Conservation (phyloP, 2,888 invertebrate species). For the Sinodicranocentrus sp. region DNA sequence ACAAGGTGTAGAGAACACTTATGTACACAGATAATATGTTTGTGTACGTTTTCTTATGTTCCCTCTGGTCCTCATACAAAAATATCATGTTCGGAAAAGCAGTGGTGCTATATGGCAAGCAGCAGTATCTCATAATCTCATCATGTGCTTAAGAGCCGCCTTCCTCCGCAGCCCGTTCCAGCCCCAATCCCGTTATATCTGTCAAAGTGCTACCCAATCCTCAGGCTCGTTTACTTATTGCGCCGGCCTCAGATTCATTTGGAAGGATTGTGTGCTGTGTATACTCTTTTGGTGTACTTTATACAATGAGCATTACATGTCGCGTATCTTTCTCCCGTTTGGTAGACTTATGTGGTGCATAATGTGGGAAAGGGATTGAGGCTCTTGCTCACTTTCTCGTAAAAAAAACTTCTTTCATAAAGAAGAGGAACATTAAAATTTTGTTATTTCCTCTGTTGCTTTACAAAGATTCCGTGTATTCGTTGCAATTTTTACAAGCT, state of each 20-base stretch:
- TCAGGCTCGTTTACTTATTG: slow-evolving; percentile 44
- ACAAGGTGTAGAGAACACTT: slow-evolving; percentile 48
- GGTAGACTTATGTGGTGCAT: no score
- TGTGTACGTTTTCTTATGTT: background rate
- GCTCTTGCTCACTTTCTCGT: no score
- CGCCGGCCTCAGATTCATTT: slow-evolving; percentile 59
- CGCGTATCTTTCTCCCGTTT: no score
- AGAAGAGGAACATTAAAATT: no score
- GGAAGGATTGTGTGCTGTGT: background rate
- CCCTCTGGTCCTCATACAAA: background rate
- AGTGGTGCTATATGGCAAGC: slow-evolving; percentile 1
- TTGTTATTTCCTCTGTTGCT: no score
- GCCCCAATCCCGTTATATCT: slow-evolving; percentile 71
- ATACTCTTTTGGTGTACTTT: no score
- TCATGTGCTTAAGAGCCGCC: slow-evolving; percentile 66
- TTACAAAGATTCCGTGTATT: no score
- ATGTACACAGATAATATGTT: slow-evolving; percentile 1
- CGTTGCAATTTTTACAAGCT: no score
- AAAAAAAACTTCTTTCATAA: no score
- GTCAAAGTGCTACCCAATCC: slow-evolving; percentile 64
- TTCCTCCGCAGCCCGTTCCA: slow-evolving; percentile 68
- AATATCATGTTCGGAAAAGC: background rate
- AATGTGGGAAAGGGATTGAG: no score
- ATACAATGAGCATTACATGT: no score
- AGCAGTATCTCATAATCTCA: no score